phyloP scores from a whole-genome alignment of 35 echinoderm and acorn worm species.

The Ophioderma brevispina region DNA sequence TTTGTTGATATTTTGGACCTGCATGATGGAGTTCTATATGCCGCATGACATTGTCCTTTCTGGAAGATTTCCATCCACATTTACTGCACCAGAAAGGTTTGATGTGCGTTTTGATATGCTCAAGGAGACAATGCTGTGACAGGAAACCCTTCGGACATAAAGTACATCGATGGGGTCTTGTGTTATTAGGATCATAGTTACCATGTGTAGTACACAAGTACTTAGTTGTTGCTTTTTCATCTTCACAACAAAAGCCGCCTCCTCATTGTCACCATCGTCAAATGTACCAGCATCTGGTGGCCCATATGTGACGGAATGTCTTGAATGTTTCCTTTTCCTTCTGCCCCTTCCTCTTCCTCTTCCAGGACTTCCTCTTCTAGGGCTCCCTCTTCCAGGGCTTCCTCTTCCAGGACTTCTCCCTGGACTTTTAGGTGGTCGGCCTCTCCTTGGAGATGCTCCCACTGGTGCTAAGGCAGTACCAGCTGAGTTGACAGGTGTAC shows the following conservation, averaged over 20 bases:
- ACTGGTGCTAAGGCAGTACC: neutral
- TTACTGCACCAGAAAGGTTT: constrained; percentile 79
- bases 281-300: neutral
- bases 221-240: constrained; percentile 69
- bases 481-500: neutral
- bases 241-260: constrained; percentile 56
- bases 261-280: constrained; percentile 42
- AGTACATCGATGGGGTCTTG: constrained; percentile 63
- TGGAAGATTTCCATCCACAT: constrained; percentile 72
- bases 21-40: constrained; percentile 80
- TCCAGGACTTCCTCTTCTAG: neutral
- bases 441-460: neutral
- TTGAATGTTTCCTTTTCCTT: constrained; percentile 33
- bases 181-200: constrained; percentile 30
- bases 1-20: constrained; percentile 78
- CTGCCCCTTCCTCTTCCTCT: constrained; percentile 7
- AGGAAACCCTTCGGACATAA: constrained; percentile 78
- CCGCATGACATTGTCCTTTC: constrained; percentile 88
- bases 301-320: constrained; percentile 11
- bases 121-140: constrained; percentile 82
- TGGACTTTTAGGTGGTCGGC: too few species aligned
- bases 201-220: constrained; percentile 67
- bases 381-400: constrained; percentile 19
- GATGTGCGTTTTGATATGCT: constrained; percentile 89
- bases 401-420: neutral